Conservation (phyloP, 2,888 invertebrate genomes). For the Meteorus cinctellus region DNA sequence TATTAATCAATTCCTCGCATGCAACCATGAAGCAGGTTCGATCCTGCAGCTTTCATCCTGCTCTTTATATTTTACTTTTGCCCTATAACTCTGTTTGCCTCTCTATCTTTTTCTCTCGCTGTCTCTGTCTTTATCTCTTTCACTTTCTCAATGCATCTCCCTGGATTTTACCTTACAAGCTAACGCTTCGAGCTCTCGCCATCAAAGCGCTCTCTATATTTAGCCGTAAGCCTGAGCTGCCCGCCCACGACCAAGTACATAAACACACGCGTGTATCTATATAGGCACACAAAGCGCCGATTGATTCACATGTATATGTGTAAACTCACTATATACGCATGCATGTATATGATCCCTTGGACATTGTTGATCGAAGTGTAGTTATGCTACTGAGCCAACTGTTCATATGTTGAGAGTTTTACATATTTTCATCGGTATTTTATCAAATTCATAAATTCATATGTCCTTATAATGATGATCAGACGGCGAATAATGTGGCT, state of each 20-base stretch:
- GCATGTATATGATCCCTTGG: neutral
- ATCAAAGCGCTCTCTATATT: conserved; percentile 60
- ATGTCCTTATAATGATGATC: no score
- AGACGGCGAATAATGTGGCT: no score
- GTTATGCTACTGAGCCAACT: no score
- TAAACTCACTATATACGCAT: neutral
- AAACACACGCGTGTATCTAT: neutral
- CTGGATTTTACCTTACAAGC: conserved; percentile 35
- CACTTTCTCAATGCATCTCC: conserved; percentile 9
- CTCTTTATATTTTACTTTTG: neutral
- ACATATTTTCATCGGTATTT: no score
- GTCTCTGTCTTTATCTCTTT: neutral
- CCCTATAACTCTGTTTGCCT: neutral
- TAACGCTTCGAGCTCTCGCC: conserved; percentile 49
- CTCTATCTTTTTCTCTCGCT: neutral
- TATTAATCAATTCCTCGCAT: no score
- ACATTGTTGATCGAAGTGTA: no score
- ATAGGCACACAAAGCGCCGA: neutral
- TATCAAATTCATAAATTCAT: no score
- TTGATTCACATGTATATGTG: neutral
- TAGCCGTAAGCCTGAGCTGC: conserved; percentile 48
- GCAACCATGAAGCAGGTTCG: no score
- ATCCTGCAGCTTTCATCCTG: neutral
- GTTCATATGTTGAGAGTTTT: no score
- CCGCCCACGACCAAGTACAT: conserved; percentile 45